Conservation (phyloP, 2,888 invertebrate genomes). For the Philhelius pedissequus region DNA sequence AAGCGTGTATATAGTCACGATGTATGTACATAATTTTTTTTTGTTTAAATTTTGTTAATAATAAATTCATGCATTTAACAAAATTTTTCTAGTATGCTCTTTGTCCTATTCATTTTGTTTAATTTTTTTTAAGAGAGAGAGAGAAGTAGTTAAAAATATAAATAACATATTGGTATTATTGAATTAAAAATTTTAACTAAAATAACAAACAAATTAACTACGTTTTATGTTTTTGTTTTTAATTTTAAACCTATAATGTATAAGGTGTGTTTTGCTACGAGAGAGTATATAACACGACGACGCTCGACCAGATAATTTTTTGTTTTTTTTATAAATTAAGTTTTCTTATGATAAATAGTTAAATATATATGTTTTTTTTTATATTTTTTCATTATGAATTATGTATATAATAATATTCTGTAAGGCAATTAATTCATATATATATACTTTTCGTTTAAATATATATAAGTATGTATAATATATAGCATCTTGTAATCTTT, state of each 20-base stretch:
- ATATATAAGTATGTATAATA: slow-evolving; percentile 68
- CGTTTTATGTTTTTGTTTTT: slow-evolving; percentile 9
- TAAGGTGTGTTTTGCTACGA: slow-evolving; percentile 45
- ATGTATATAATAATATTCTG: slow-evolving; percentile 69
- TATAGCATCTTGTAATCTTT: slow-evolving; percentile 60
- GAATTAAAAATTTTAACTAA: slow-evolving; percentile 25
- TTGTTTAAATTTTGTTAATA: slow-evolving; percentile 56
- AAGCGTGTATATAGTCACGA: slow-evolving; percentile 67
- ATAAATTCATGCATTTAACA: slow-evolving; percentile 66
- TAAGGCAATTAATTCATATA: slow-evolving; percentile 69
- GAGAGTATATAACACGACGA: slow-evolving; percentile 66
- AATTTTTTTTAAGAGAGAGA: slow-evolving; percentile 25
- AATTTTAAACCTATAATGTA: slow-evolving; percentile 29
- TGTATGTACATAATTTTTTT: slow-evolving; percentile 51
- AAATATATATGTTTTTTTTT: slow-evolving; percentile 60
- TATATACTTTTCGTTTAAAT: slow-evolving; percentile 47
- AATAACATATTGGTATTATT: slow-evolving; percentile 44
- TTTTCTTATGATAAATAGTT: slow-evolving; percentile 66
- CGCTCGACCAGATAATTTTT: slow-evolving; percentile 56
- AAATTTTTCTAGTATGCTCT: slow-evolving; percentile 53
- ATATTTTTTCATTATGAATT: slow-evolving; percentile 53
- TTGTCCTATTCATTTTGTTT: slow-evolving; percentile 8
- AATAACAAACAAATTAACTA: slow-evolving; percentile 49
- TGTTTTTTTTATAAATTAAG: slow-evolving; percentile 49
- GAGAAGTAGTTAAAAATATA: slow-evolving; percentile 40